These are phyloP conservation scores for Syngnathus acus DNA, from an alignment of 2,797 vertebrate genomes.

Conservation along the genomic window DNA sequence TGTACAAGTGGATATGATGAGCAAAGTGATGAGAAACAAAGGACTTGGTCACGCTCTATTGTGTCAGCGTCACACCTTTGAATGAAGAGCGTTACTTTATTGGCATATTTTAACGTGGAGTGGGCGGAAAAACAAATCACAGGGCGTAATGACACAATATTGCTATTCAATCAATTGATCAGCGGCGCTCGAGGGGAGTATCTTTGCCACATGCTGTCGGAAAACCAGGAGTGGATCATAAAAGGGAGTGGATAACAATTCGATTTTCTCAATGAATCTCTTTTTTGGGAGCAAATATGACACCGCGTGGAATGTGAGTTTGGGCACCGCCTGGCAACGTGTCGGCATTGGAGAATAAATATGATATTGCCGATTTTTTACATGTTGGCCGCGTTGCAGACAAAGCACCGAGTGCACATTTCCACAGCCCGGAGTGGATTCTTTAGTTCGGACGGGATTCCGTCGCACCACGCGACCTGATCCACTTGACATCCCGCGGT, in stretches of 20 bases:
- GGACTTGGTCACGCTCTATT: neutral
- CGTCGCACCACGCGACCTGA: constrained; percentile 59
- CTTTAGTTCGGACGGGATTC: constrained; percentile 57
- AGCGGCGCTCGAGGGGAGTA: constrained; percentile 1
- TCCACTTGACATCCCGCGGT: constrained; percentile 48
- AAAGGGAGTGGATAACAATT: constrained; percentile 7
- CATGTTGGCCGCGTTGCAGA: constrained; percentile 25
- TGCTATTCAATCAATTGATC: constrained; percentile 37
- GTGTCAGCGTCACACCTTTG: neutral
- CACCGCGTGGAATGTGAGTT: neutral
- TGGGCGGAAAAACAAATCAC: constrained; percentile 22
- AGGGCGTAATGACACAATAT: constrained; percentile 25
- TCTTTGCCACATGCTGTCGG: constrained; percentile 23
- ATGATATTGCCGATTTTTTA: neutral
- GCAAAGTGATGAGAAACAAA: neutral
- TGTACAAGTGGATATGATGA: too few relatives aligned
- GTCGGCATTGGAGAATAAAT: neutral
- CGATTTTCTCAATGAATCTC: neutral
- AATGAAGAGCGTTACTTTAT: constrained; percentile 11
- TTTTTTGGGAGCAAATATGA: neutral
- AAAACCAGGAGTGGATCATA: constrained; percentile 55
- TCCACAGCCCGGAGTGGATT: constrained; percentile 50
- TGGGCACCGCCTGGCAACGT: neutral
- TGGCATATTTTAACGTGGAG: constrained; percentile 17
- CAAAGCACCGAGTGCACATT: constrained; percentile 58